Evolutionary conservation across 2,888 invertebrate species (phyloP).

Genomic region (Lasius fuliginosus): DNA sequence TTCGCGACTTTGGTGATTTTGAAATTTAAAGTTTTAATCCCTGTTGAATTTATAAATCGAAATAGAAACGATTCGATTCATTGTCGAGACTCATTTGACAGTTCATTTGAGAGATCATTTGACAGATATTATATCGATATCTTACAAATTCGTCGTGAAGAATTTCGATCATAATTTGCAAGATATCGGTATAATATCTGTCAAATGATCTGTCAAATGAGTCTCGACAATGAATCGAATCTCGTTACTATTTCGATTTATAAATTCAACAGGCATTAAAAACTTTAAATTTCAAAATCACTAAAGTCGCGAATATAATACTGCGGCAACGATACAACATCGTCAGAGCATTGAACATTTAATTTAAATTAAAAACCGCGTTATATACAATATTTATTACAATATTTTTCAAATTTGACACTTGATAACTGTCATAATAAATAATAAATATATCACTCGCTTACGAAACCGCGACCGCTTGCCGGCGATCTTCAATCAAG

Average conservation of each 20-base stretch:
- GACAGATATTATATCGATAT: neutral
- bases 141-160: neutral
- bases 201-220: neutral
- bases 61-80: neutral
- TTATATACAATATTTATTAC: neutral
- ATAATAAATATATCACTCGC: no score
- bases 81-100: conserved; percentile 4
- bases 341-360: neutral
- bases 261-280: neutral
- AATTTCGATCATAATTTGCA: conserved; percentile 8
- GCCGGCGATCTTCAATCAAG: neutral
- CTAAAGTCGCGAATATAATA: neutral
- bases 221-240: neutral
- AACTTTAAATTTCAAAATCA: neutral
- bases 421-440: neutral
- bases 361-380: neutral
- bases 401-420: neutral
- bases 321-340: neutral
- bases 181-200: neutral
- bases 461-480: neutral
- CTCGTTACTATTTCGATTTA: neutral
- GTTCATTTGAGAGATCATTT: neutral
- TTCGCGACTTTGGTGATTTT: neutral
- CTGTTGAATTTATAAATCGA: neutral
- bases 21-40: neutral